Evolutionary conservation across 2,888 invertebrate species (phyloP).

Genomic region (Sylvicola fuscatus): DNA sequence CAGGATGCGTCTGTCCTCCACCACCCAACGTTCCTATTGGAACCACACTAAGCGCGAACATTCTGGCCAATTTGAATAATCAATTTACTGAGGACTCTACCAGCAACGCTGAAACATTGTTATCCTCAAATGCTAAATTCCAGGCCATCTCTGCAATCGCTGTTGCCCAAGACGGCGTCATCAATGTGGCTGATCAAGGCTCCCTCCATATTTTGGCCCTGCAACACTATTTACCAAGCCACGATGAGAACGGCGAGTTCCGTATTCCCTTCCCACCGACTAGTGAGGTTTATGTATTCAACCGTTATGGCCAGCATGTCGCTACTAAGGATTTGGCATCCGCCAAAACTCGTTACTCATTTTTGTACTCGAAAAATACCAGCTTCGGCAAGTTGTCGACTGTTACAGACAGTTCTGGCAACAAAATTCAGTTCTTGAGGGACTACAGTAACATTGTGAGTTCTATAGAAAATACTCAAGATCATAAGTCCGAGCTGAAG

Average conservation of each 20-base stretch:
- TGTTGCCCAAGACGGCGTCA: conserved; percentile 86
- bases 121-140: conserved; percentile 81
- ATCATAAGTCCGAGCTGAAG: conserved; percentile 77
- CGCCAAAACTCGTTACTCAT: conserved; percentile 85
- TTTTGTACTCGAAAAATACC: conserved; percentile 91
- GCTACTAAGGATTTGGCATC: conserved; percentile 87
- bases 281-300: conserved; percentile 85
- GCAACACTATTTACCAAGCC: conserved; percentile 70
- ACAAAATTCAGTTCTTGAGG: conserved; percentile 75
- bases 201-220: conserved; percentile 66
- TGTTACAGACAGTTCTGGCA: conserved; percentile 84
- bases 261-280: conserved; percentile 86
- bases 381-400: conserved; percentile 86
- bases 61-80: no score
- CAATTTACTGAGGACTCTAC: conserved; percentile 28
- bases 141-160: conserved; percentile 75
- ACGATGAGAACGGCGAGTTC: conserved; percentile 77
- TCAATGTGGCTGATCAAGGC: conserved; percentile 88
- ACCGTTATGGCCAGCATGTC: conserved; percentile 89
- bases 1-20: conserved; percentile 13
- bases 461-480: conserved; percentile 85
- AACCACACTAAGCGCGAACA: no score
- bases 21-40: conserved; percentile 17
- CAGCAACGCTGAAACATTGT: conserved; percentile 61
- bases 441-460: conserved; percentile 86